Evolutionary conservation across 2,113 vertebrate species (phyloP).

Genomic region (Elgaria multicarinata): DNA sequence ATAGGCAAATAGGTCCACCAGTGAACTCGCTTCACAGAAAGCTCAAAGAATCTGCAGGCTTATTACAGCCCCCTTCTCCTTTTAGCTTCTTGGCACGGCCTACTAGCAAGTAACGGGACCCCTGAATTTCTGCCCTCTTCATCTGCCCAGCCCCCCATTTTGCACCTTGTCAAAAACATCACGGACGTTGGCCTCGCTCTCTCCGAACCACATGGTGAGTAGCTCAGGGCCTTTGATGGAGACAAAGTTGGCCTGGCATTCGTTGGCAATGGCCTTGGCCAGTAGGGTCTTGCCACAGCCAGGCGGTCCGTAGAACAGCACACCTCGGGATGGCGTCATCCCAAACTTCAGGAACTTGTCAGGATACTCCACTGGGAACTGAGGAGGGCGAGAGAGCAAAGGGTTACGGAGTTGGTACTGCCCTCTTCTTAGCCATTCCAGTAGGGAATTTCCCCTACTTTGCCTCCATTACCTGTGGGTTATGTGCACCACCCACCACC

Average conservation of each 20-base stretch:
- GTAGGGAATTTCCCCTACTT: neutral
- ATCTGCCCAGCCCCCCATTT: neutral
- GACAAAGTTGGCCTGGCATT: slow-evolving; percentile 99
- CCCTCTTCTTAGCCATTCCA: neutral
- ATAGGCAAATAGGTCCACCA: neutral
- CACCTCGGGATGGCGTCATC: slow-evolving; percentile 98
- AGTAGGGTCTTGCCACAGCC: slow-evolving; percentile 98
- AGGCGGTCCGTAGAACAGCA: slow-evolving; percentile 97
- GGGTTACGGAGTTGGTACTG: neutral
- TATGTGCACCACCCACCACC: neutral
- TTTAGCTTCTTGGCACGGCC: neutral
- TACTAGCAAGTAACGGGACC: neutral
- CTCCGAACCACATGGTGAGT: slow-evolving; percentile 99
- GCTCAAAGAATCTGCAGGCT: neutral
- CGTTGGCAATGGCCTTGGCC: slow-evolving; percentile 98
- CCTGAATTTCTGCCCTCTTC: neutral
- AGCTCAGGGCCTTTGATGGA: slow-evolving; percentile 98
- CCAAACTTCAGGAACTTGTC: slow-evolving; percentile 99
- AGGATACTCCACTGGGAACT: slow-evolving; percentile 99
- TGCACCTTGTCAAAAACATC: slow-evolving; percentile 99
- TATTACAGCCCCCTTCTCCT: neutral
- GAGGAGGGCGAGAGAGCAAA: neutral
- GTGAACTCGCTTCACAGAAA: neutral
- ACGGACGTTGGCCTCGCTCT: slow-evolving; percentile 97
- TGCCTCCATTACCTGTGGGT: neutral